phyloP scores from a whole-genome alignment of 1,140 invertebrate species.

The Fragariocoptes setiger region DNA sequence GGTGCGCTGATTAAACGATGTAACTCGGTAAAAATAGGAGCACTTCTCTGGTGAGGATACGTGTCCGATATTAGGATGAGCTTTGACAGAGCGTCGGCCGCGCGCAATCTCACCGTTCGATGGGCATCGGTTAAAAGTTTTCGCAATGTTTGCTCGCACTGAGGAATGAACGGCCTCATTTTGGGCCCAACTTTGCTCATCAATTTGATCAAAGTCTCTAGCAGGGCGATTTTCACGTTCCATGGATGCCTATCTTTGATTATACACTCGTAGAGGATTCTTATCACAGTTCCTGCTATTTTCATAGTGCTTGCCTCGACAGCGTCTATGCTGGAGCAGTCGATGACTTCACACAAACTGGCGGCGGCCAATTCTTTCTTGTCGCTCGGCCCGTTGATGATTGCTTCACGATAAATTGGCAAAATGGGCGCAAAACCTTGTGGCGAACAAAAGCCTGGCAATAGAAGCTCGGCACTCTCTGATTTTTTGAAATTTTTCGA shows the following conservation, averaged over 20 bases:
- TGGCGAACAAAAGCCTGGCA: slow-evolving; percentile 67
- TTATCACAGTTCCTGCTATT: slow-evolving; percentile 83
- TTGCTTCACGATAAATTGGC: slow-evolving; percentile 75
- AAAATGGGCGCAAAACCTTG: slow-evolving; percentile 78
- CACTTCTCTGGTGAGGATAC: slow-evolving; percentile 51
- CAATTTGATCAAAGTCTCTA: slow-evolving; percentile 65
- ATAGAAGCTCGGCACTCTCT: slow-evolving; percentile 22
- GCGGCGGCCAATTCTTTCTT: slow-evolving; percentile 79
- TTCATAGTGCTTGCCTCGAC: slow-evolving; percentile 77
- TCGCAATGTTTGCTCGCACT: slow-evolving; percentile 86
- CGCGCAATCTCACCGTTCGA: slow-evolving; percentile 51
- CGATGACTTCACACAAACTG: slow-evolving; percentile 67
- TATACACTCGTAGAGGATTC: slow-evolving; percentile 34
- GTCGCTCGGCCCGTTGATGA: slow-evolving; percentile 69
- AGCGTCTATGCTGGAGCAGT: slow-evolving; percentile 42
- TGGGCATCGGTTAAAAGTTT: slow-evolving; percentile 67
- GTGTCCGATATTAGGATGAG: slow-evolving; percentile 31
- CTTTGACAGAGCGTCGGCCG: slow-evolving; percentile 52
- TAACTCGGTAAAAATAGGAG: slow-evolving; percentile 58
- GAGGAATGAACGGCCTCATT: slow-evolving; percentile 86
- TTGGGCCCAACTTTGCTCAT: slow-evolving; percentile 64
- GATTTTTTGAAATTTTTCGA: background rate
- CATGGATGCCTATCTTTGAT: slow-evolving; percentile 65
- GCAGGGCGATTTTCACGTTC: slow-evolving; percentile 71
- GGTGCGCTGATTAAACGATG: slow-evolving; percentile 47